Conservation (phyloP, 2,888 invertebrate genomes). For the Napeogenes inachia region DNA sequence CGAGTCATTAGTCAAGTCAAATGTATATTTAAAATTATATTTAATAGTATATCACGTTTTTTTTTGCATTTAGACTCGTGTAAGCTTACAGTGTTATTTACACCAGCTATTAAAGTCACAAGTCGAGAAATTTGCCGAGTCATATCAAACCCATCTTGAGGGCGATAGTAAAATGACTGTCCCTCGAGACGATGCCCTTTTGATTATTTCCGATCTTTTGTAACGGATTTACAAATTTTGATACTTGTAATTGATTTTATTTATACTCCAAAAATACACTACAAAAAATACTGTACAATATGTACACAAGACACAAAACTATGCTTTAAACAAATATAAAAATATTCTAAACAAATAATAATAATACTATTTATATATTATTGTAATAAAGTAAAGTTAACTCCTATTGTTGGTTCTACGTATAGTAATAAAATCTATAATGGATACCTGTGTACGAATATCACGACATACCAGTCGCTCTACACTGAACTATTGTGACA, state of each 20-base stretch:
- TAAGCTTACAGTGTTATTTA: constrained; percentile 6
- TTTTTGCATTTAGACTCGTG: too few relatives aligned
- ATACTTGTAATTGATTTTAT: constrained; percentile 33
- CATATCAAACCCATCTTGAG: constrained; percentile 69
- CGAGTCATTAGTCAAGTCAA: too few relatives aligned
- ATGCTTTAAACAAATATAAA: too few relatives aligned
- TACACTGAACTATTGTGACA: constrained; percentile 29
- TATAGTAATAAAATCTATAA: not conserved
- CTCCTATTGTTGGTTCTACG: too few relatives aligned
- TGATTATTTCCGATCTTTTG: constrained; percentile 49
- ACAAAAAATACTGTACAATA: too few relatives aligned
- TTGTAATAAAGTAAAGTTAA: too few relatives aligned
- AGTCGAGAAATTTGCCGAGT: constrained; percentile 57
- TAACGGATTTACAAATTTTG: constrained; percentile 37
- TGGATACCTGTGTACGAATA: constrained; percentile 24
- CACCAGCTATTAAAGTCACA: constrained; percentile 20
- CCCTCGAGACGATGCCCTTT: constrained; percentile 55
- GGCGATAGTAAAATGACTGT: constrained; percentile 49
- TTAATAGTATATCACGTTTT: too few relatives aligned
- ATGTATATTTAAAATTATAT: too few relatives aligned
- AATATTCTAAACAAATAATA: too few relatives aligned
- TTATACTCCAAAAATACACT: too few relatives aligned
- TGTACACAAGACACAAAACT: too few relatives aligned
- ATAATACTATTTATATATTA: too few relatives aligned
- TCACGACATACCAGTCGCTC: constrained; percentile 34